These are phyloP conservation scores for Helogale parvula DNA, from an alignment of 2,113 vertebrate genomes.

Conservation along the genomic window DNA sequence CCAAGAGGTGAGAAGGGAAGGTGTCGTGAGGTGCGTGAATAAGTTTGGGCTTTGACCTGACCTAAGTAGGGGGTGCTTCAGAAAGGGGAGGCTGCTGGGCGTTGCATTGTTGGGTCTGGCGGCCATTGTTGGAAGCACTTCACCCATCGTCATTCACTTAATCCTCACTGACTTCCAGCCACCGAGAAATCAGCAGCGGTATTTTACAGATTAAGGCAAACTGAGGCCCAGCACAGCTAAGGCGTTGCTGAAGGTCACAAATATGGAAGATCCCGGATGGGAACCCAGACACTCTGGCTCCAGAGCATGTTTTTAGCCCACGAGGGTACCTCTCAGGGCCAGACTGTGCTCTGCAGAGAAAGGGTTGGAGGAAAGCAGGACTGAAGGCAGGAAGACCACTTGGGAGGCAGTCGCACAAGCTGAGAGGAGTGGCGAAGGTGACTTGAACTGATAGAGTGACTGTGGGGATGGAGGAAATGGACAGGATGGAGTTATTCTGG, in stretches of 20 bases:
- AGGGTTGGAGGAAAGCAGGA: not conserved
- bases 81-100: not conserved
- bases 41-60: not conserved
- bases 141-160: not conserved
- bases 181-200: not conserved
- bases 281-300: not conserved
- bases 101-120: not conserved
- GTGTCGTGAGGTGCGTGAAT: fast-evolving
- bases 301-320: not conserved
- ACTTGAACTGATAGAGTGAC: not conserved
- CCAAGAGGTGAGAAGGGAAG: not conserved
- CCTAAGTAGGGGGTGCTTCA: not conserved
- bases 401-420: not conserved
- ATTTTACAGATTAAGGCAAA: not conserved
- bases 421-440: not conserved
- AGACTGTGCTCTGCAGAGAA: not conserved
- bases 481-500: fast-evolving
- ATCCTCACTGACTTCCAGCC: not conserved
- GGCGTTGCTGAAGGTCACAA: not conserved
- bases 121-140: not conserved
- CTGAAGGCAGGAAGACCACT: not conserved
- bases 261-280: not conserved
- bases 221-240: not conserved
- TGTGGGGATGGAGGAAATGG: not conserved
- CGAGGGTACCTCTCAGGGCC: not conserved